Base-by-base conservation (phyloP, 1,140 invertebrate species). In the Goniozus legneri region DNA sequence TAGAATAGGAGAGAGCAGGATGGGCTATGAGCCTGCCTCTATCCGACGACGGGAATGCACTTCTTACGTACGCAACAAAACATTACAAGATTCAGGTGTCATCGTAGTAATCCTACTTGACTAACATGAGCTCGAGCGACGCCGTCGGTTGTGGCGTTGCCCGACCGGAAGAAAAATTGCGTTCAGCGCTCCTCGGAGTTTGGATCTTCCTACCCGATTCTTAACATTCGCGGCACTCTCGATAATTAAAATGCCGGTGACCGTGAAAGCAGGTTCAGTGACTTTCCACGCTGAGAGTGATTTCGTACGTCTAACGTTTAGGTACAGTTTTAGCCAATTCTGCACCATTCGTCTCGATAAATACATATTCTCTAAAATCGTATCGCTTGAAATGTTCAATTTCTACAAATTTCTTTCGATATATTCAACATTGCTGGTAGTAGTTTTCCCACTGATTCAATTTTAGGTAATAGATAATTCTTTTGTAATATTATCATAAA, bases 61-160 rank as follows among this genome's bases (percentile, higher is more conserved):
- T 64, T 65, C 55, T 63, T 66, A n/a, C 59, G 51, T 58, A 58
- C 55, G 65, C 63, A 69, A 66, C 64, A 66, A 69, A 69, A 69
- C 64, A 67, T 67, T 66, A 62, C 58, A 59, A 69, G 65, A 69
- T 69, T 69, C 66, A 63, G 62, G 64, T 69, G 64, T 64, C 61
- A 56, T 38, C 50, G 43, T 37, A 50, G 60, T 69, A 67, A 69
- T 69, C 64, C 67, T 66, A 66, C 65, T 69, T 69, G 67, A 69
- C 65, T 69, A 69, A 69, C 65, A 67, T 69, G 66, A 69, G 63
- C 58, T 60, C n/a, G 62, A 65, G 56, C 54, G 50, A 62, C 52
- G 52, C 56, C 38, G 41, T 52, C 56, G 47, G 52, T 54, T 67
- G 60, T 56, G 58, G 54, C 39, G 48, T 13, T 14, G 32, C 14